These are phyloP conservation scores for Arnoldichthys spilopterus DNA, from an alignment of 2,797 vertebrate species.

Conservation along the genomic window DNA sequence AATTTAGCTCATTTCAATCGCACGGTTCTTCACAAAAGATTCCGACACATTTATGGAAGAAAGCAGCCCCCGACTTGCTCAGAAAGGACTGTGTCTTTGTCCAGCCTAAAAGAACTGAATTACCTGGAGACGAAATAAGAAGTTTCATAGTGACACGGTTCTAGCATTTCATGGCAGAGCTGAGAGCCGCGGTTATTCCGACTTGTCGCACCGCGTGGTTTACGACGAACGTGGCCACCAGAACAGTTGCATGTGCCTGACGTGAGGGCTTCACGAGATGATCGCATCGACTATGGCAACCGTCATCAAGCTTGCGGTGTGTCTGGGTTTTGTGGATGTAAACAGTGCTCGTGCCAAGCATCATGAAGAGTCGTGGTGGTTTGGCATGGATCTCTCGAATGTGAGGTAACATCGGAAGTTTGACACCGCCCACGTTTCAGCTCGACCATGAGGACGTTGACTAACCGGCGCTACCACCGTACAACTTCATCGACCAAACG, in stretches of 20 bases:
- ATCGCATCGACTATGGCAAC: slow-evolving; percentile 22
- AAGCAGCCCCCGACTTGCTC: background rate
- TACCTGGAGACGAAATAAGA: background rate
- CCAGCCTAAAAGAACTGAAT: background rate
- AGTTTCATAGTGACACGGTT: background rate
- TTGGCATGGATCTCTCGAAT: background rate
- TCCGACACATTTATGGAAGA: slow-evolving; percentile 1
- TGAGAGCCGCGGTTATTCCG: background rate
- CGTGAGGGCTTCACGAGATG: background rate
- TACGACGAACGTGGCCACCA: slow-evolving; percentile 13
- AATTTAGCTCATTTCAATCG: background rate
- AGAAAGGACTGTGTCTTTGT: background rate
- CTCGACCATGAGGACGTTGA: background rate
- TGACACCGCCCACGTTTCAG: background rate
- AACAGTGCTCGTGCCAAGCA: slow-evolving; percentile 52
- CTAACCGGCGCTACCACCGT: background rate
- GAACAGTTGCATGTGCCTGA: slow-evolving; percentile 32
- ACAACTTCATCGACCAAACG: background rate
- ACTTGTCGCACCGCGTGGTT: background rate
- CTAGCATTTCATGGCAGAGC: slow-evolving; percentile 19
- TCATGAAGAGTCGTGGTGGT: slow-evolving; percentile 22
- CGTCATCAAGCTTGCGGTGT: slow-evolving; percentile 10
- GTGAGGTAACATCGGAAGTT: slow-evolving; percentile 31
- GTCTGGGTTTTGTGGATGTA: slow-evolving; percentile 50
- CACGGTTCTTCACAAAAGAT: background rate